Percentiles rank a stretch among this genome's conserved stretches.
phyloP scores from a whole-genome alignment of 2,888 invertebrate genomes.

The Ophion costatus region DNA sequence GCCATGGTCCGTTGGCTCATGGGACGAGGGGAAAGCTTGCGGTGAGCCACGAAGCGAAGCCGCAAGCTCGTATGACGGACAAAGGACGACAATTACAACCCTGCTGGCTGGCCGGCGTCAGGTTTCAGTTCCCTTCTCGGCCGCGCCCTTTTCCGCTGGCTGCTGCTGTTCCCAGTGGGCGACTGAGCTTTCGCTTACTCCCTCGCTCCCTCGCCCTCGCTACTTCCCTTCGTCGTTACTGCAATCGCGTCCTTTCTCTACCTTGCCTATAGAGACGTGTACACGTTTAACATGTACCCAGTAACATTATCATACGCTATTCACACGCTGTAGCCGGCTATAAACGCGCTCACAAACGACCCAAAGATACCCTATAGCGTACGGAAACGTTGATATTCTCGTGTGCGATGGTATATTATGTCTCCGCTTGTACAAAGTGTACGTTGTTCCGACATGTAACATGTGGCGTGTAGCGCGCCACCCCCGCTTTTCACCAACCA shows the following conservation, averaged over 20 bases:
- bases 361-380: conserved; percentile 21
- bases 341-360: conserved; percentile 1
- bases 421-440: conserved; percentile 38
- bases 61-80: conserved; percentile 76
- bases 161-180: conserved; percentile 70
- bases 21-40: conserved; percentile 71
- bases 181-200: conserved; percentile 62
- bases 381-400: conserved; percentile 30
- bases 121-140: conserved; percentile 72
- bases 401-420: conserved; percentile 26
- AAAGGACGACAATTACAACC: conserved; percentile 81
- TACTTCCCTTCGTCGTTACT: conserved; percentile 17
- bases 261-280: conserved; percentile 10
- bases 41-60: conserved; percentile 72
- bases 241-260: conserved; percentile 36
- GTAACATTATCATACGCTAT: conserved; percentile 40
- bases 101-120: conserved; percentile 75
- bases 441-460: conserved; percentile 31
- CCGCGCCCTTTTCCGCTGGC: conserved; percentile 58
- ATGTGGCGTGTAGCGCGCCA: conserved; percentile 14
- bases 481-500: conserved; percentile 33
- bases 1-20: conserved; percentile 70
- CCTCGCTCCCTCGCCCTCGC: conserved; percentile 50
- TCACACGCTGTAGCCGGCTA: conserved; percentile 13
- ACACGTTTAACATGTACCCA: conserved; percentile 26